phyloP scores from a whole-genome alignment of 30 jellyfish, hydroid and myxozoan species.

The Phacellophora camtschatica region DNA sequence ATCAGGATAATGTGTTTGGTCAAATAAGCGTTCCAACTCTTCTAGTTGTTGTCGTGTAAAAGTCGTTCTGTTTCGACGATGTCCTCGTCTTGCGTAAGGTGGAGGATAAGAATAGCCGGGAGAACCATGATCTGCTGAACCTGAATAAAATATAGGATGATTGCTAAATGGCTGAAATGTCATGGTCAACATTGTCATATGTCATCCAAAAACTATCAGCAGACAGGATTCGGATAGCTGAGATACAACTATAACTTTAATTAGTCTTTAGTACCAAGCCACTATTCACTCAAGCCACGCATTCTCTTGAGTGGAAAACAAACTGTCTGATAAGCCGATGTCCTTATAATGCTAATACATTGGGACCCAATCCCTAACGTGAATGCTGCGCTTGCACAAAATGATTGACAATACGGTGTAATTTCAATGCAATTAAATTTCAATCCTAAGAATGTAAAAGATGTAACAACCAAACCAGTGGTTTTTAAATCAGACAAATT shows the following conservation, averaged over 20 bases:
- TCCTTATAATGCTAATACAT: conserved; percentile 22
- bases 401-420: no score
- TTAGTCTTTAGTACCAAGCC: not conserved
- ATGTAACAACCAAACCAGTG: not conserved
- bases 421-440: no score
- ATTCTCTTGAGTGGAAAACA: conserved; percentile 32
- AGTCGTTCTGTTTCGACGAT: conserved; percentile 85
- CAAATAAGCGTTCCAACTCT: conserved; percentile 80
- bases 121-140: conserved; percentile 59
- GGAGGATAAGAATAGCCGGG: conserved; percentile 79
- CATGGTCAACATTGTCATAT: conserved; percentile 56
- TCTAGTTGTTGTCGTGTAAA: conserved; percentile 91
- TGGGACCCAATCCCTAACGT: conserved; percentile 49
- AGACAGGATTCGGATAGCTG: not conserved
- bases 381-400: no score
- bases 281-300: no score
- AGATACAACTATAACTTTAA: not conserved
- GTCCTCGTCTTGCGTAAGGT: conserved; percentile 91
- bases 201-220: not conserved
- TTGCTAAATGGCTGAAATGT: conserved; percentile 61
- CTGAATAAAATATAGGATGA: conserved; percentile 45
- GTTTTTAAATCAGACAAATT: conserved; percentile 17
- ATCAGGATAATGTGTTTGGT: conserved; percentile 89
- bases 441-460: no score
- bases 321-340: conserved; percentile 43